These are phyloP conservation scores for Lordiphosa stackelbergi DNA, from an alignment of 1,140 invertebrate genomes.

Conservation along the genomic window DNA sequence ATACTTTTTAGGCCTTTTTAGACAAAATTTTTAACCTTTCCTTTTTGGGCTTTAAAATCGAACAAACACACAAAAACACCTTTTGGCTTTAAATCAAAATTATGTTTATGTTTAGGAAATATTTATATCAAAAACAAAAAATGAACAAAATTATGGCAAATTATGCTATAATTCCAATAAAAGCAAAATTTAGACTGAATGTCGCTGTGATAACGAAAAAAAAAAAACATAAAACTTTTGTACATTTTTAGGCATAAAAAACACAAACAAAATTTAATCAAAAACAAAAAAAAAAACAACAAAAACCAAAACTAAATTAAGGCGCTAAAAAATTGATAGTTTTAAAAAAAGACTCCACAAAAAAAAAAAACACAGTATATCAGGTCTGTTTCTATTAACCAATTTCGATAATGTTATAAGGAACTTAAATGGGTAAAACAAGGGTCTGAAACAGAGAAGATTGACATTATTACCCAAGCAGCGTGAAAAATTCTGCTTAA, in stretches of 20 bases:
- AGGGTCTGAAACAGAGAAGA: too few relatives aligned
- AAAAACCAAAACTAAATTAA: conserved; percentile 71
- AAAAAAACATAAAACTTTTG: conserved; percentile 15
- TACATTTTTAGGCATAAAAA: conserved; percentile 8
- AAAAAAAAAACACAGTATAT: conserved; percentile 30
- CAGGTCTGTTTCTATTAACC: too few relatives aligned
- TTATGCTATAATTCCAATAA: conserved; percentile 77
- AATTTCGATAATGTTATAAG: too few relatives aligned
- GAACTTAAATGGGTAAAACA: too few relatives aligned
- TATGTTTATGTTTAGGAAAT: conserved; percentile 64
- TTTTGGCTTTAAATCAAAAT: conserved; percentile 76
- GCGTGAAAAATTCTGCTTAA: too few relatives aligned
- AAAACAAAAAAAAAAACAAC: conserved; percentile 25
- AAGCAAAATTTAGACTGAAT: conserved; percentile 77
- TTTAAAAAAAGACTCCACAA: conserved; percentile 14
- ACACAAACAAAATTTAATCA: conserved; percentile 37
- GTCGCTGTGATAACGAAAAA: conserved; percentile 75
- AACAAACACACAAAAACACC: conserved; percentile 42
- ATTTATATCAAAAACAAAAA: conserved; percentile 53
- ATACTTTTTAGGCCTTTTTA: conserved; percentile 68
- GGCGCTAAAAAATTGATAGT: conserved; percentile 70
- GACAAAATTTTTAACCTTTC: conserved; percentile 68
- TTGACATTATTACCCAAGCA: too few relatives aligned
- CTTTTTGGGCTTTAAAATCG: conserved; percentile 54
- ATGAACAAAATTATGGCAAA: conserved; percentile 63